A percentile compares a stretch with the other conserved stretches of the same genome.
Conservation (phyloP, 2,888 invertebrate species). For the Ommatoiulus sabulosus region DNA sequence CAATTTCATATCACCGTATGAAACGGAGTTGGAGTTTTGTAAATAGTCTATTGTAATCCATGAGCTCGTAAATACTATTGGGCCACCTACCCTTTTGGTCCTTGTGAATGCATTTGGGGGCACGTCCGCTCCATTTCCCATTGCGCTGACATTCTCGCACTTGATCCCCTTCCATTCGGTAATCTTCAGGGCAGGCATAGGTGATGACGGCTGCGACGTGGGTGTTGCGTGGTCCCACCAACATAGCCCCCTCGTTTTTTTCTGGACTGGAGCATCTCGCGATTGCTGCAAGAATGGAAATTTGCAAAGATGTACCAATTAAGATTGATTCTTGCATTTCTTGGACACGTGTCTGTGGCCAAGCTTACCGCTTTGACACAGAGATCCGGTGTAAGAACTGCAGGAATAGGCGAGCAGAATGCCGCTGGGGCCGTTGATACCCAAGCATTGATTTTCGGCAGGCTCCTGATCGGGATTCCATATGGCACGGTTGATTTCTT, state of each 20-base stretch:
- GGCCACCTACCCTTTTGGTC: constrained; percentile 5
- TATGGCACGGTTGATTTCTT: background rate
- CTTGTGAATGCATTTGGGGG: constrained; percentile 8
- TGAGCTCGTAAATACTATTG: too few relatives aligned
- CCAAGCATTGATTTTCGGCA: constrained; percentile 51
- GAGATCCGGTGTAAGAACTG: constrained; percentile 15
- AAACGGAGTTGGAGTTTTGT: too few relatives aligned
- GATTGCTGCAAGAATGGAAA: constrained; percentile 32
- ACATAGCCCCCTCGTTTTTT: background rate
- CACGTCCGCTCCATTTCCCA: constrained; percentile 54
- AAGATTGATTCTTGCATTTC: background rate
- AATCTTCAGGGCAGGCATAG: constrained; percentile 12
- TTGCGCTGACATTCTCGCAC: constrained; percentile 9
- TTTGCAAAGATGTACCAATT: background rate
- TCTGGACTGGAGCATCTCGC: constrained; percentile 49
- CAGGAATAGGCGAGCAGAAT: constrained; percentile 29
- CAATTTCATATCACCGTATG: too few relatives aligned
- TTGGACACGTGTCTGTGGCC: background rate
- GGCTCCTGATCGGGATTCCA: background rate
- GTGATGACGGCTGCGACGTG: background rate
- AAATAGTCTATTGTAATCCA: too few relatives aligned
- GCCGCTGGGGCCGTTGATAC: background rate
- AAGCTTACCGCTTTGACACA: constrained; percentile 54
- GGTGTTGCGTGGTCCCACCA: background rate
- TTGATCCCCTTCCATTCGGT: constrained; percentile 20